phyloP scores from a whole-genome alignment of 37 sponge, comb jelly and placozoan species.

The Theonella swinhoei region DNA sequence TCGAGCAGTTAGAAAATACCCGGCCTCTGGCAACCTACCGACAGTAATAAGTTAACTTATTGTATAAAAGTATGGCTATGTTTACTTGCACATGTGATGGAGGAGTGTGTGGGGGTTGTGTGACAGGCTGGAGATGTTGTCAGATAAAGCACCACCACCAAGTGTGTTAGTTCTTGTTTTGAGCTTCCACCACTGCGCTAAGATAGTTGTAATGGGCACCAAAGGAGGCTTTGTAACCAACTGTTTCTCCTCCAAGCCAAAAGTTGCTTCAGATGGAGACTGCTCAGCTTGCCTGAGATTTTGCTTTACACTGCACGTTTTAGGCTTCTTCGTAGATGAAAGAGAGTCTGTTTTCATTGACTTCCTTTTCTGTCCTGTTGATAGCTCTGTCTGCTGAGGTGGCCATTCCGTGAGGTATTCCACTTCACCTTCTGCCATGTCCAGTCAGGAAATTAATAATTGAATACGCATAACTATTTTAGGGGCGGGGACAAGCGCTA shows the following conservation, averaged over 20 bases:
- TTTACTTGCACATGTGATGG: conserved; percentile 25
- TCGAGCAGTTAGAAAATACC: not conserved
- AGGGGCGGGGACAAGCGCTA: not conserved
- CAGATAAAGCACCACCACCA: not conserved
- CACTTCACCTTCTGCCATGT: not conserved
- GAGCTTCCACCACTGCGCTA: conserved; percentile 55
- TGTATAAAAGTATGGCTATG: not conserved
- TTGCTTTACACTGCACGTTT: too few relatives aligned
- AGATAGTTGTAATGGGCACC: not conserved
- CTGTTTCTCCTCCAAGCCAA: not conserved
- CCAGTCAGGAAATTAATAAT: not conserved
- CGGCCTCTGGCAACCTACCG: conserved; percentile 10
- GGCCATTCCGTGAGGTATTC: conserved; percentile 51
- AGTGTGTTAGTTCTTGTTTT: not conserved
- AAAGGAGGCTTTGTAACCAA: not conserved
- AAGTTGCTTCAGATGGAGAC: not conserved
- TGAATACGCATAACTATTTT: not conserved
- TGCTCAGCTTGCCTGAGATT: too few relatives aligned
- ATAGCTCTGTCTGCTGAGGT: not conserved
- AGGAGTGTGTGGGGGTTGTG: conserved; percentile 23
- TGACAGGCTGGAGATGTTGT: not conserved
- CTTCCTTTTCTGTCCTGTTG: too few relatives aligned
- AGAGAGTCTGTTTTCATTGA: too few relatives aligned
- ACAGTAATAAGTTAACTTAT: not conserved
- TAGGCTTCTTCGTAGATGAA: too few relatives aligned